Conservation (phyloP, 2,888 invertebrate genomes). For the Rapana venosa region DNA sequence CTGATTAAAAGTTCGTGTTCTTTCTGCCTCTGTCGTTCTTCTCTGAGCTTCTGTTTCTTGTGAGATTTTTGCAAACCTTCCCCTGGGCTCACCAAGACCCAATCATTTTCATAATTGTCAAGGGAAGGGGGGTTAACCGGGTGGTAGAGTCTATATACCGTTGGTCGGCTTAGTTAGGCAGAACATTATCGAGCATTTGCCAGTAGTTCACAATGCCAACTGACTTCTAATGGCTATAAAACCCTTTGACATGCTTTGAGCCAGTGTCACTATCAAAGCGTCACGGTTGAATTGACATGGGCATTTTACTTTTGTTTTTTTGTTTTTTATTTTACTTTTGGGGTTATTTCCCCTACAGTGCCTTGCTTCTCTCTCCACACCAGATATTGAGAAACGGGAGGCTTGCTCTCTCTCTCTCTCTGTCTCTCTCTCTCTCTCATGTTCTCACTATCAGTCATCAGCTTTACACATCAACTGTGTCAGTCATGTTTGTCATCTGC, state of each 20-base stretch:
- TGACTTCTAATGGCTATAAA: neutral
- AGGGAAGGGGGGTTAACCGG: no score
- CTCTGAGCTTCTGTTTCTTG: no score
- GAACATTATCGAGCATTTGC: no score
- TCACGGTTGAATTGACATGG: neutral
- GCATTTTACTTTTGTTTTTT: neutral
- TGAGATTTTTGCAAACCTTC: no score
- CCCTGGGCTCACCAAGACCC: no score
- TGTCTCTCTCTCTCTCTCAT: neutral
- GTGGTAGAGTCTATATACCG: no score
- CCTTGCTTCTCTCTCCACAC: neutral
- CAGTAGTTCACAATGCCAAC: no score
- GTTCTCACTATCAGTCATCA: neutral
- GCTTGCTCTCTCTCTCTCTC: neutral
- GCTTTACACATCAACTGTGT: neutral
- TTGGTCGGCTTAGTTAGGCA: no score
- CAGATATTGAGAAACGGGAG: no score
- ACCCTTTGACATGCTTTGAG: neutral
- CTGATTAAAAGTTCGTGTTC: no score
- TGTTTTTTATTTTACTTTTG: neutral
- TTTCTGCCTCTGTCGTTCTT: no score
- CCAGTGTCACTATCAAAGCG: neutral
- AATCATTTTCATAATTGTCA: no score
- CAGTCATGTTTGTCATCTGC: neutral
- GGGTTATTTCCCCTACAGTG: neutral